A percentile compares a stretch with the other conserved stretches of the same genome.
Evolutionary conservation across 1,140 invertebrate species (phyloP).

Genomic region (Mesaphorura yosii): DNA sequence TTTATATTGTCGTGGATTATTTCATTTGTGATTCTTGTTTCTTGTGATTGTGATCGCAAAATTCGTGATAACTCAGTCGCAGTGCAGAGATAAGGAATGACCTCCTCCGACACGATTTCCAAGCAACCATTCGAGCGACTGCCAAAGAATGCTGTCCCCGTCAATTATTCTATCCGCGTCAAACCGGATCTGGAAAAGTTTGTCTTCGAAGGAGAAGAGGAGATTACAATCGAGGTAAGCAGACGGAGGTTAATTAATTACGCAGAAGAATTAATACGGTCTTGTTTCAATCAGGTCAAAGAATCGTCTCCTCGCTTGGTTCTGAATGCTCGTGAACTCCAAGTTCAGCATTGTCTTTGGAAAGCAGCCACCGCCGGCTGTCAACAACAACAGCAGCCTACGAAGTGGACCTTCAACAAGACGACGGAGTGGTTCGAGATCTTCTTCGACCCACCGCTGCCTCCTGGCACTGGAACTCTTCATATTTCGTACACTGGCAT

Average conservation of each 20-base stretch:
- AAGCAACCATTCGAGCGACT: slow-evolving; percentile 60
- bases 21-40: too few species aligned
- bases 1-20: too few species aligned
- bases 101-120: too few species aligned
- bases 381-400: slow-evolving; percentile 40
- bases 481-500: slow-evolving; percentile 64
- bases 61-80: too few species aligned
- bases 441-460: slow-evolving; percentile 48
- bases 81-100: too few species aligned
- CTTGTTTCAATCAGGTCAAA: slow-evolving; percentile 47
- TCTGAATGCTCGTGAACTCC: slow-evolving; percentile 66
- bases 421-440: slow-evolving; percentile 61
- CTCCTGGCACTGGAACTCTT: slow-evolving; percentile 52
- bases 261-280: slow-evolving; percentile 8
- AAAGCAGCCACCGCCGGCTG: too few species aligned
- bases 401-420: slow-evolving; percentile 45
- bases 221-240: slow-evolving; percentile 61
- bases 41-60: too few species aligned
- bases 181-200: slow-evolving; percentile 68
- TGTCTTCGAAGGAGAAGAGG: slow-evolving; percentile 65
- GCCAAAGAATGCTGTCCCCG: slow-evolving; percentile 60
- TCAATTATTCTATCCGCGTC: slow-evolving; percentile 66
- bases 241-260: slow-evolving; percentile 17
- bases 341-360: slow-evolving; percentile 48
- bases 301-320: slow-evolving; percentile 55